A percentile compares a stretch with the other conserved stretches of the same genome.
phyloP scores from a whole-genome alignment of 1,140 invertebrate species.

The Drosophila arawakana region DNA sequence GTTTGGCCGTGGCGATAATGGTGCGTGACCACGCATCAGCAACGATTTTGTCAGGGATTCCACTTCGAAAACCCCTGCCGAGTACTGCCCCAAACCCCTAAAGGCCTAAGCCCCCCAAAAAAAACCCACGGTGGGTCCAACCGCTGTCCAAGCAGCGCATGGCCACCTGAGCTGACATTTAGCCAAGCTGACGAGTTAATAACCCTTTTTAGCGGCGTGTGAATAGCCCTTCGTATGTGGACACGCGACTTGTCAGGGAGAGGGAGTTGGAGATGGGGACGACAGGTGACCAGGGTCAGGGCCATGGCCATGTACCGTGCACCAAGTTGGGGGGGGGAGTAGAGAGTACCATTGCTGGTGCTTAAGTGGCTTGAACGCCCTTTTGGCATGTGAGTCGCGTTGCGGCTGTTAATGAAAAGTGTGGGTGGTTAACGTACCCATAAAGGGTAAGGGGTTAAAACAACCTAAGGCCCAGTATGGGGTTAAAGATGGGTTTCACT shows the following conservation, averaged over 20 bases:
- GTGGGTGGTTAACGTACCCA: neutral
- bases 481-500: constrained; percentile 20
- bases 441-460: constrained; percentile 7
- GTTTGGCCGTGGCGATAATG: constrained; percentile 63
- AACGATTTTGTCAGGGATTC: constrained; percentile 76
- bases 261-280: neutral
- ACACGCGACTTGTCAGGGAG: constrained; percentile 42
- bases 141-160: constrained; percentile 11
- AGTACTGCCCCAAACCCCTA: neutral
- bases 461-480: neutral
- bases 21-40: constrained; percentile 84
- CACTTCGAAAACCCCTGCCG: neutral
- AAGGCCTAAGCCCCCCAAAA: neutral
- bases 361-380: constrained; percentile 84
- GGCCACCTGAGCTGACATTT: constrained; percentile 77
- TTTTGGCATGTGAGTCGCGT: constrained; percentile 63
- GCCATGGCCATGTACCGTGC: constrained; percentile 7
- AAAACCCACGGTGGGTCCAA: neutral
- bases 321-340: too few relatives aligned
- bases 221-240: constrained; percentile 35
- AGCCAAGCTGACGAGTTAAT: constrained; percentile 83
- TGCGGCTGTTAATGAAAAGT: constrained; percentile 7
- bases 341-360: constrained; percentile 19
- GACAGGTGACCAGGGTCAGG: constrained; percentile 22
- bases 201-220: constrained; percentile 84